Evolutionary conservation across 2,113 vertebrate genomes (phyloP), one percentile per base, ranked within the genome.

Genomic region (Pterocles orientalis): DNA sequence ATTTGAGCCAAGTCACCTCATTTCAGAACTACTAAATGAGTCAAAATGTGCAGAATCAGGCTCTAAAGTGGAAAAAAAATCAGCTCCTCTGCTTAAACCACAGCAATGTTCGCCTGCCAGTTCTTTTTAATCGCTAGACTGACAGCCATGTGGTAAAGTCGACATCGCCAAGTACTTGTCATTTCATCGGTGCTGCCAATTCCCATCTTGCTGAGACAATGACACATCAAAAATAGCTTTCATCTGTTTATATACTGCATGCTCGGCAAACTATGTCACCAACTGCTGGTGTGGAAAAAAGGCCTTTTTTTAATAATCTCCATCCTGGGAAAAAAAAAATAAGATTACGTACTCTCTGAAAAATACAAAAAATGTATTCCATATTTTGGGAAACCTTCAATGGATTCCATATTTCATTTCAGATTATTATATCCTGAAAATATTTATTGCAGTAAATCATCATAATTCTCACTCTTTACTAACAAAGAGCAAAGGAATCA

Each of bases 151-250:
- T 91, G 92, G 95, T 87, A 53, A 96, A 93, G 73, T 53, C 39
- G 48, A 90, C 90, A 68, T 77, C 12, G 94, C 94, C 95, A 96
- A 97, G 94, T 94, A 96, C 96, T 93, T 96, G 95, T 96, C 96
- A 96, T 93, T 93, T 97, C 95, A 89, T 88, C 36, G 1, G 77
- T 26, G 80, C 91, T 96, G 96, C 96, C 96, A 95, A 96, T 93
- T 96, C 88, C 83, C 95, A 86, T 95, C 92, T 94, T 86, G 86
- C 92, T 96, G 95, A 96, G 95, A 97, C 96, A 97, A 97, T 96
- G 95, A 96, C 95, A 95, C 95, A 96, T 96, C 95, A 96, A 92
- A 97, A 96, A 96, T 93, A 97, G 94, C 88, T 91, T 92, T 96
- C 95, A 92, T 96, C 96, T 96, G 96, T 91, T 96, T 97, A 95